These are phyloP conservation scores for Pristis pectinata DNA, from an alignment of 2,797 vertebrate species.

Conservation along the genomic window DNA sequence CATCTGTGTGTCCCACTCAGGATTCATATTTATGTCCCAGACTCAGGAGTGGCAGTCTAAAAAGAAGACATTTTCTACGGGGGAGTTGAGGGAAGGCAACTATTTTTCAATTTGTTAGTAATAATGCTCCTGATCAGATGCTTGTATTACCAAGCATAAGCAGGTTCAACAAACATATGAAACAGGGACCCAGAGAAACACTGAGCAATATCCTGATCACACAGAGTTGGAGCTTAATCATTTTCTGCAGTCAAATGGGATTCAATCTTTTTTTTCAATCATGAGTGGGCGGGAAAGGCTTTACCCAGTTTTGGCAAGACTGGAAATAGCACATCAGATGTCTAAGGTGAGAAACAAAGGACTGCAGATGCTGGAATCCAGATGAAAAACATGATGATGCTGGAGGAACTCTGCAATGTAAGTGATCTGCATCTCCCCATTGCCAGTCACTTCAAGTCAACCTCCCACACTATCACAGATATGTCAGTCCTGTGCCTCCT, in stretches of 20 bases:
- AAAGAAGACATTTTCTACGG: too few relatives aligned
- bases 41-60: not conserved
- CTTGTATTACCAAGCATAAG: not conserved
- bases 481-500: too few relatives aligned
- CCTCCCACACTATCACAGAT: too few relatives aligned
- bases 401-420: too few relatives aligned
- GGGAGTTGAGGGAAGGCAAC: not conserved
- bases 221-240: not conserved
- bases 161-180: not conserved
- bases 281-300: not conserved
- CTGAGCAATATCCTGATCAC: not conserved
- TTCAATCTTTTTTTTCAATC: not conserved
- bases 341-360: too few relatives aligned
- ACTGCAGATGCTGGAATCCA: too few relatives aligned
- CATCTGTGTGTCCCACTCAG: not conserved
- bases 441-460: too few relatives aligned
- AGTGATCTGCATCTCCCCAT: too few relatives aligned
- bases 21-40: not conserved
- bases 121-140: not conserved
- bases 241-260: not conserved
- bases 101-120: not conserved
- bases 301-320: not conserved
- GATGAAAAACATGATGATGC: too few relatives aligned
- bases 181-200: not conserved
- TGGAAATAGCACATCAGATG: not conserved